Evolutionary conservation across 1,140 invertebrate species (phyloP), one percentile per base, ranked within the genome.

Genomic region (Batillaria attramentaria): DNA sequence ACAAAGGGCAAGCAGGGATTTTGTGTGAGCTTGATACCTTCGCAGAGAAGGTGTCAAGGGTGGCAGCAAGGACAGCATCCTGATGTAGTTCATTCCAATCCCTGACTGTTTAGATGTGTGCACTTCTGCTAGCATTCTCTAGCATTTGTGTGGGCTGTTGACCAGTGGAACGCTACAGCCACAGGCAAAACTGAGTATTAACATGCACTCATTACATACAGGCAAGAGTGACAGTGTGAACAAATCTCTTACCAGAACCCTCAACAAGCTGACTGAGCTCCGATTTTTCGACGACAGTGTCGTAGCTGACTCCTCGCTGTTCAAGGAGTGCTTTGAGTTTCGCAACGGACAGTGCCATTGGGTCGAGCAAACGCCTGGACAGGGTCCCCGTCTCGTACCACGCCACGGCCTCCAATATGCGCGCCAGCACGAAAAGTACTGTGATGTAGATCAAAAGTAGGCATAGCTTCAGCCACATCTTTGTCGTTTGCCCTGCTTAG

Each of bases 301-400:
- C 89, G 87, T 92, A 93, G 74, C 90, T 92, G 20, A 93, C 88
- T 8, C 93, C 93, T 84, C 93, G 82, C 50, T 89, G 90, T 76
- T 93, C 92, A 20, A 93, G 82, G 28, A 93, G 79, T 4, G 90
- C 87, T 79, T 93, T 93, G 50, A 93, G 83, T 78, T 92, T 91
- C 35, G 89, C 84, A 5, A 93, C 92, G 81, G 92, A 92, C 20
- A 93, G 84, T 1, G 91, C 78, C 82, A 93, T 87, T 0, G 92
- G 92, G 86, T 92, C 91, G 33, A 92, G 87, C 43, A 92, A 79
- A 72, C 84, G 83, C 62, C 84, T 85, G 3, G 90, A 85, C 20
- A 89, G 72, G 54, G 84, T 81, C 18, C 91, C 89, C 39, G 84
- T 84, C 65, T 91, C 88, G 79, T 88, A 89, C 87, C 89, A 92